phyloP scores from a whole-genome alignment of 2,113 vertebrate species.

The Balaeniceps rex region DNA sequence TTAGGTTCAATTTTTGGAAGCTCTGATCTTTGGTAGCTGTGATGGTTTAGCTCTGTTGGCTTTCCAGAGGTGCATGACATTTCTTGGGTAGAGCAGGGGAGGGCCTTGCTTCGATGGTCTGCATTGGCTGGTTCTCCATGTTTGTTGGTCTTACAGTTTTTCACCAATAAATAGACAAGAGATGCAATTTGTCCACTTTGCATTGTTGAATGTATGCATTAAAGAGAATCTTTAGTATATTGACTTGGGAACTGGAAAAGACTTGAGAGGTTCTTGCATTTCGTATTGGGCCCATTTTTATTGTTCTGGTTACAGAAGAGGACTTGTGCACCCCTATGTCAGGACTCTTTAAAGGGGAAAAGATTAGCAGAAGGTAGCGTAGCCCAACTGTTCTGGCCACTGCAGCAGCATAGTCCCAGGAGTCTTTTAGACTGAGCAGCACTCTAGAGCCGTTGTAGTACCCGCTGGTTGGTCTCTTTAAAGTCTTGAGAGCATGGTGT shows the following conservation, averaged over 20 bases:
- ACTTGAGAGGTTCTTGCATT: neutral
- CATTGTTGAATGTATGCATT: no score
- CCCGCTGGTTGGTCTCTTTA: neutral
- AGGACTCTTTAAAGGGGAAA: neutral
- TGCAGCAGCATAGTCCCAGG: no score
- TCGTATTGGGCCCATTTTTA: neutral
- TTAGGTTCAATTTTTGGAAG: neutral
- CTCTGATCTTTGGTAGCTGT: neutral
- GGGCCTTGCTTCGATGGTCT: neutral
- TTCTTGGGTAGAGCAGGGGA: neutral
- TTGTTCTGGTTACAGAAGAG: neutral
- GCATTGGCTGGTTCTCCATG: neutral
- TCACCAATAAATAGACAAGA: neutral
- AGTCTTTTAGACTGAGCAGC: neutral
- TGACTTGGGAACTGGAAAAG: neutral
- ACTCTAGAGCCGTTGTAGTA: fast-evolving
- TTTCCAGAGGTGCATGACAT: neutral
- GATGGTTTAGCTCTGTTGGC: neutral
- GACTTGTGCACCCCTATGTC: neutral
- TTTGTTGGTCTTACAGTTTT: neutral
- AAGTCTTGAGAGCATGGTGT: fast-evolving
- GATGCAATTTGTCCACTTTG: neutral
- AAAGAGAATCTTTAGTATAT: neutral
- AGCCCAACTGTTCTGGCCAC: neutral
- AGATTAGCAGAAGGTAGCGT: neutral